phyloP scores from a whole-genome alignment of 2,113 vertebrate species.

The Rafetus swinhoei region DNA sequence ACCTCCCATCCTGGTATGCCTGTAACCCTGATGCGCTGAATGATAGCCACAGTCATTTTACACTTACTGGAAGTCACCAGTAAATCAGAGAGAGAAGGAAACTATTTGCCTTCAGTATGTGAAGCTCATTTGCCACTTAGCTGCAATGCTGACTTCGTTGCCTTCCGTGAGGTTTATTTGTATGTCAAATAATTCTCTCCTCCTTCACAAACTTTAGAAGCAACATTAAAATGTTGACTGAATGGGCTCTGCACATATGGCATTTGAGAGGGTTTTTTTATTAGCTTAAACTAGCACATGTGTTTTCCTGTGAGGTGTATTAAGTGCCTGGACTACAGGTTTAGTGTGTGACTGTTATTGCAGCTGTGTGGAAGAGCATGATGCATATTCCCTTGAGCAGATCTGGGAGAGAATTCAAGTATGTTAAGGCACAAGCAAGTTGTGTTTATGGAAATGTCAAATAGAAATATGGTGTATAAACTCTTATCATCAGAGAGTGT shows the following conservation, averaged over 20 bases:
- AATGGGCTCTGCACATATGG: slow-evolving; percentile 33
- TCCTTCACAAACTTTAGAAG: slow-evolving; percentile 52
- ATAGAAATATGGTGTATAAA: slow-evolving; percentile 60
- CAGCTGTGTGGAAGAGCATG: slow-evolving; percentile 74
- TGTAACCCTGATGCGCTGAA: neutral
- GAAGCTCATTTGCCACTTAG: slow-evolving; percentile 30
- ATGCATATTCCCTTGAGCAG: slow-evolving; percentile 67
- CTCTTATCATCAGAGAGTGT: slow-evolving; percentile 29
- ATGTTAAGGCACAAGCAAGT: slow-evolving; percentile 53
- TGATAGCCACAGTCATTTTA: neutral
- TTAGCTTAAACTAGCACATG: slow-evolving; percentile 56
- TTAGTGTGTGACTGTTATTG: slow-evolving; percentile 71
- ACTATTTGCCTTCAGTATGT: slow-evolving; percentile 15
- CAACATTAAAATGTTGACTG: slow-evolving; percentile 58
- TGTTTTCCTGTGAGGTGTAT: slow-evolving; percentile 72
- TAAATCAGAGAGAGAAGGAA: slow-evolving; percentile 10
- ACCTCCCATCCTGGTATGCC: slow-evolving; percentile 4
- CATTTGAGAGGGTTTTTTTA: slow-evolving; percentile 60
- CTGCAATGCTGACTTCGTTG: slow-evolving; percentile 46
- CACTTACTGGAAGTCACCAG: fast-evolving
- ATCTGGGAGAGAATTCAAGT: slow-evolving; percentile 56
- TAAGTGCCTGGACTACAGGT: slow-evolving; percentile 72
- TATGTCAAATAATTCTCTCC: slow-evolving; percentile 39
- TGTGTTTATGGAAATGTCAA: slow-evolving; percentile 69
- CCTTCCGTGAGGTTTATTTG: slow-evolving; percentile 43